phyloP scores from a whole-genome alignment of 2,888 invertebrate genomes.

The Anagyrus pseudococci region DNA sequence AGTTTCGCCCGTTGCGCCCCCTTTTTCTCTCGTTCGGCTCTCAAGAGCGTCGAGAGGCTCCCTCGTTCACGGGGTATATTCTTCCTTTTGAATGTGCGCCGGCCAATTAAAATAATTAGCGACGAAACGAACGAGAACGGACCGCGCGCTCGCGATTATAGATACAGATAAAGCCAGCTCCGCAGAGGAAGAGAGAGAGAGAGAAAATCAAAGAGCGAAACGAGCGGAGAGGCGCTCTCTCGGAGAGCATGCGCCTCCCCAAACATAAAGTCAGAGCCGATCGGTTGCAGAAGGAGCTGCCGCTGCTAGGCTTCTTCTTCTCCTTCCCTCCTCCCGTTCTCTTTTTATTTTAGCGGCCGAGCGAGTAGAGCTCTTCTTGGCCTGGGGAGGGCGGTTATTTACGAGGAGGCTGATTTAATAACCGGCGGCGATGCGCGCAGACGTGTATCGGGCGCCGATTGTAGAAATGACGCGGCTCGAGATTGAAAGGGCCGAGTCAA shows the following conservation, averaged over 20 bases:
- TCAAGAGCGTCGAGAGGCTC: slow-evolving; percentile 7
- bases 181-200: slow-evolving; percentile 27
- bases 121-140: slow-evolving; percentile 58
- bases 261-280: too few species aligned
- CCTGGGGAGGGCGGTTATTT: slow-evolving; percentile 44
- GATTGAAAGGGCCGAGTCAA: slow-evolving; percentile 40
- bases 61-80: slow-evolving; percentile 27
- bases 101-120: slow-evolving; percentile 63
- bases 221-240: too few species aligned
- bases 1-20: slow-evolving; percentile 7
- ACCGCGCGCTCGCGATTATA: slow-evolving; percentile 51
- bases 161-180: slow-evolving; percentile 49
- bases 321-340: too few species aligned
- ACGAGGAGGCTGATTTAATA: slow-evolving; percentile 50
- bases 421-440: slow-evolving; percentile 41
- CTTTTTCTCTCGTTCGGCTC: slow-evolving; percentile 10
- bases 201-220: slow-evolving; percentile 39
- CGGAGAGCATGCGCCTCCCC: too few species aligned
- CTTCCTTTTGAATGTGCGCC: slow-evolving; percentile 60
- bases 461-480: slow-evolving; percentile 31
- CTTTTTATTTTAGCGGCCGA: too few species aligned
- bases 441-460: slow-evolving; percentile 1
- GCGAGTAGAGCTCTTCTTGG: too few species aligned
- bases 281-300: too few species aligned
- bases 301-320: too few species aligned